Evolutionary conservation across 1,140 invertebrate genomes (phyloP), one percentile per base, ranked within the genome.

Genomic region (Rhagoletis pomonella): DNA sequence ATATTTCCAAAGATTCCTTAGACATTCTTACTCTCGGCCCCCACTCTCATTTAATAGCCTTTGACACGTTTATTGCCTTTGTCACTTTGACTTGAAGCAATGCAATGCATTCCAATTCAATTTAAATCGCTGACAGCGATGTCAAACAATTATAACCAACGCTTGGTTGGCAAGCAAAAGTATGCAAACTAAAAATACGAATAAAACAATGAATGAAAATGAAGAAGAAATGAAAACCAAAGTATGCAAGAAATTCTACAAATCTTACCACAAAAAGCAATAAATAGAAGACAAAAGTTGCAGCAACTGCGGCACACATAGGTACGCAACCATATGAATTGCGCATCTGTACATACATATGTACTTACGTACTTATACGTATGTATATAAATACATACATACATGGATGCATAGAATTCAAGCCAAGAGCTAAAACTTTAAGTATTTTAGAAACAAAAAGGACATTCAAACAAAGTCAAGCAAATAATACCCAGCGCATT

Each of bases 91-190:
- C 73, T 81, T 81, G 17, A 17, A 7, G 50, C 73, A n/a, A 81
- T 29, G 73, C 47, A 81, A 55, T 81, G 44, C 73, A 81, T 81
- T 44, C 73, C 73, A 81, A 81, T 81, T 81, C 73, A 81, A 81
- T 81, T 81, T 81, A 55, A 81, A 29, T 9, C 73, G 73, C 73
- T 81, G 73, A 81, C 73, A 81, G 73, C 44, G 17, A 81, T 81
- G 73, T 81, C 73, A 81, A 81, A 55, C 73, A 81, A 81, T 81
- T 81, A 81, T 81, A 81, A 55, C 73, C 73, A 81, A 81, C 47
- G 55, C n/a, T n/a, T n/a, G n/a, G n/a, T n/a, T n/a, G 55, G 17
- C 47, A 9, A 4, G 50, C 73, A 55, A 81, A 81, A 55, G 47
- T 81, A 81, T 58, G 73, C 73, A 81, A 81, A 81, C n/a, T 44